Evolutionary conservation across 1,140 invertebrate species (phyloP).

Genomic region (Drosophila murphyi): DNA sequence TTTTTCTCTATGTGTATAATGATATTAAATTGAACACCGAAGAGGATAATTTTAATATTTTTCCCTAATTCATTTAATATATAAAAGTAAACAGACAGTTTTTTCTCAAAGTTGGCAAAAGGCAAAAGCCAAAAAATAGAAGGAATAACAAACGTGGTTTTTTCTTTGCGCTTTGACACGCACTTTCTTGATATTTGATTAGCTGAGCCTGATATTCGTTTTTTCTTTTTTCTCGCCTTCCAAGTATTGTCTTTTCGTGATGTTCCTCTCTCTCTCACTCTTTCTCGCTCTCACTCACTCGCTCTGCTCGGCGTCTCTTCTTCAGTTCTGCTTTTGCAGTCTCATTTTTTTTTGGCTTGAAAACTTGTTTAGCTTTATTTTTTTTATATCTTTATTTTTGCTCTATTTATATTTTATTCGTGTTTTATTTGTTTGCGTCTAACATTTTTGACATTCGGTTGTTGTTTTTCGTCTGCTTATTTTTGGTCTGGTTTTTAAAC

Average conservation of each 20-base stretch:
- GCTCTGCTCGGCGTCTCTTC: neutral
- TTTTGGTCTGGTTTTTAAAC: constrained; percentile 14
- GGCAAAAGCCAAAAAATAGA: neutral
- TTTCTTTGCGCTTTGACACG: constrained; percentile 28
- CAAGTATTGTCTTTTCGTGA: constrained; percentile 15
- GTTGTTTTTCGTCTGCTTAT: constrained; percentile 4
- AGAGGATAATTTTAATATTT: neutral
- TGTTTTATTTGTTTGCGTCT: constrained; percentile 22
- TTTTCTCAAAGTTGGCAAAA: constrained; percentile 4
- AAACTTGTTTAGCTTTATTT: constrained; percentile 38
- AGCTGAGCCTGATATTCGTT: constrained; percentile 8
- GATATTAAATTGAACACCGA: neutral
- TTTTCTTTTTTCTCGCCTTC: neutral
- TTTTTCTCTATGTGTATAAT: neutral
- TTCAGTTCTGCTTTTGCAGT: constrained; percentile 14
- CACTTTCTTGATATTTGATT: constrained; percentile 47
- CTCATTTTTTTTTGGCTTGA: constrained; percentile 16
- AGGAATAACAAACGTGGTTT: constrained; percentile 19
- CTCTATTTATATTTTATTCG: constrained; percentile 33
- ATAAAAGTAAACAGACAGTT: neutral
- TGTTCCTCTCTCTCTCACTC: neutral
- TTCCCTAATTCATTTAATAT: neutral
- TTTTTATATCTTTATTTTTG: constrained; percentile 20
- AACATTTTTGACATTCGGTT: constrained; percentile 38
- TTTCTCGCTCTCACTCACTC: neutral